A percentile compares a stretch with the other conserved stretches of the same genome.
These are phyloP conservation scores for Mesorhabditis spiculigera DNA, from an alignment of 2,888 invertebrate genomes.

Conservation along the genomic window DNA sequence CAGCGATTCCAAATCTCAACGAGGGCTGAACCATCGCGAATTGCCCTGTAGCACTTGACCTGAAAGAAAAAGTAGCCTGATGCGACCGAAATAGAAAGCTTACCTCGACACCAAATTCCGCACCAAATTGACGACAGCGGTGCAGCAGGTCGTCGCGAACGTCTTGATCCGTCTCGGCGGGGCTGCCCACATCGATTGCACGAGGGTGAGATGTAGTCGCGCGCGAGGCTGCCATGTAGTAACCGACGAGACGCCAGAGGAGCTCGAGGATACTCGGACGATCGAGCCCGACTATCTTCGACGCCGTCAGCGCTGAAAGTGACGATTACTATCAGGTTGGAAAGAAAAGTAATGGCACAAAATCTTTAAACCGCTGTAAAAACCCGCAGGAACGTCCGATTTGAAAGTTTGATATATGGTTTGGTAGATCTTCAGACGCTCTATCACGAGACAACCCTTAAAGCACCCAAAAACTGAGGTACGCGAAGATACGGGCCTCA, in stretches of 20 bases:
- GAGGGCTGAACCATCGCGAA: slow-evolving; percentile 3
- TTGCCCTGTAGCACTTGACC: background rate
- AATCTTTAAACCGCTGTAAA: no score
- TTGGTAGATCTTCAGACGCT: no score
- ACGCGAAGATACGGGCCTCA: no score
- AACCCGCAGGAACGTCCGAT: no score
- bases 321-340: background rate
- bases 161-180: no score
- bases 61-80: background rate
- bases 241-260: background rate
- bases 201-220: no score
- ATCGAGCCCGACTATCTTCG: background rate
- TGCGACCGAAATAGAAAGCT: background rate
- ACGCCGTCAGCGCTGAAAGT: background rate
- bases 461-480: no score
- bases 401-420: no score
- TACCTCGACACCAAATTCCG: background rate
- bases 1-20: background rate
- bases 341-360: no score
- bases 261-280: background rate
- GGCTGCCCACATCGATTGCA: no score
- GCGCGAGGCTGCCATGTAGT: background rate
- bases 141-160: background rate
- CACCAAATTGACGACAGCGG: background rate
- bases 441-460: no score